phyloP scores from a whole-genome alignment of 2,888 invertebrate genomes.

The Desoria tigrina region DNA sequence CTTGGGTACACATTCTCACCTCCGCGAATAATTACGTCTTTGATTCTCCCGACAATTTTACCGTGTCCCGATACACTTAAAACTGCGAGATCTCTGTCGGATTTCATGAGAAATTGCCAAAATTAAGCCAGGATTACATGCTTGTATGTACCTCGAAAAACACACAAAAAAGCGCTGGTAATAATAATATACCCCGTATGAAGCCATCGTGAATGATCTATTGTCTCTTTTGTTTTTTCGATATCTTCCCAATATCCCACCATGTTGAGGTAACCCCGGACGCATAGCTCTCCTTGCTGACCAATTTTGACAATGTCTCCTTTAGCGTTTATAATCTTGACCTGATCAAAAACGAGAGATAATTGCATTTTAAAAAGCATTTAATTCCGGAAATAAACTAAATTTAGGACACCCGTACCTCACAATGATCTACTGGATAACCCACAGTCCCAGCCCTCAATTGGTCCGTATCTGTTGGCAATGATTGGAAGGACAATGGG shows the following conservation, averaged over 20 bases:
- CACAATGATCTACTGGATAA: conserved; percentile 61
- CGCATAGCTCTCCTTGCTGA: conserved; percentile 71
- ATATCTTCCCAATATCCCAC: conserved; percentile 78
- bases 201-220: conserved; percentile 74
- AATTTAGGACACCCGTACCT: too few relatives aligned
- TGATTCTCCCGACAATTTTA: conserved; percentile 70
- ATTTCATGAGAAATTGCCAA: too few relatives aligned
- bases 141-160: too few relatives aligned
- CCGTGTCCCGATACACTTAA: conserved; percentile 71
- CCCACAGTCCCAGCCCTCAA: conserved; percentile 62
- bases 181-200: conserved; percentile 75
- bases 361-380: too few relatives aligned
- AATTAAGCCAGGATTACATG: too few relatives aligned
- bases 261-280: conserved; percentile 77
- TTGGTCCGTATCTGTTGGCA: conserved; percentile 59
- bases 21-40: conserved; percentile 77
- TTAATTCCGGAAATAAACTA: too few relatives aligned
- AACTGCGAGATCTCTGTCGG: conserved; percentile 72
- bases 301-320: conserved; percentile 70
- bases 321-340: conserved; percentile 65
- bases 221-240: conserved; percentile 69
- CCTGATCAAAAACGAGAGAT: too few relatives aligned
- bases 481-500: conserved; percentile 62
- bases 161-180: too few relatives aligned
- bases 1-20: conserved; percentile 82